Evolutionary conservation across 2,797 vertebrate species (phyloP).

Genomic region (Borostomias antarcticus): DNA sequence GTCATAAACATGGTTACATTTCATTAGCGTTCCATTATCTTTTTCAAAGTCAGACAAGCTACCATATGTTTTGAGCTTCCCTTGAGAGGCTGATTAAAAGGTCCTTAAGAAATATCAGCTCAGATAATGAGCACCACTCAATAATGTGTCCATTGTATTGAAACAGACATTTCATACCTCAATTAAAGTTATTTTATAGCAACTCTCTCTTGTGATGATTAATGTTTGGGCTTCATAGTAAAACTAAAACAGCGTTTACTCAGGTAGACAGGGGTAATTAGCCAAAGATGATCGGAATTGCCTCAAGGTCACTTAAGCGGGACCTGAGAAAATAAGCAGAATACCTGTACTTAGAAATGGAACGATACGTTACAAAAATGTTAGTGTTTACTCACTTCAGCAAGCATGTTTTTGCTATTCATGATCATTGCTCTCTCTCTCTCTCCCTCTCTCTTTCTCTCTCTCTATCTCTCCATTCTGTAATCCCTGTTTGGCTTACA

Average conservation of each 20-base stretch:
- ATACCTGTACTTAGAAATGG: constrained; percentile 34
- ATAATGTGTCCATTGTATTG: constrained; percentile 34
- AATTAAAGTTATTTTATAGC: constrained; percentile 68
- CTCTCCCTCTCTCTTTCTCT: too few species aligned
- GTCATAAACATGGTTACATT: background rate
- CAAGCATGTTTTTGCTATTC: constrained; percentile 20
- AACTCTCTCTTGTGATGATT: constrained; percentile 57
- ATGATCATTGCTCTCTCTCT: constrained; percentile 1
- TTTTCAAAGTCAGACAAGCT: constrained; percentile 46
- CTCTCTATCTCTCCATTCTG: constrained; percentile 19
- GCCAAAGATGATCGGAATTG: constrained; percentile 62
- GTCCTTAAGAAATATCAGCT: constrained; percentile 44
- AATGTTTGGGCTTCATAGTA: constrained; percentile 54
- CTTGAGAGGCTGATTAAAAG: constrained; percentile 34
- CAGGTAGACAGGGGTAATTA: constrained; percentile 69
- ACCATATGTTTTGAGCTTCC: constrained; percentile 19
- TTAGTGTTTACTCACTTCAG: constrained; percentile 30
- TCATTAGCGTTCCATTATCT: constrained; percentile 12
- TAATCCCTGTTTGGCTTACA: background rate
- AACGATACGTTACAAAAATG: constrained; percentile 23
- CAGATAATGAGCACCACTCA: constrained; percentile 51
- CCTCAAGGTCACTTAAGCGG: constrained; percentile 60
- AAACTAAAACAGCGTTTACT: constrained; percentile 60
- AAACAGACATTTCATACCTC: constrained; percentile 56
- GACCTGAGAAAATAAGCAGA: constrained; percentile 36